Evolutionary conservation across 2,113 vertebrate genomes (phyloP), one percentile per base, ranked within the genome.

Genomic region (Poeciliopsis retropinna): DNA sequence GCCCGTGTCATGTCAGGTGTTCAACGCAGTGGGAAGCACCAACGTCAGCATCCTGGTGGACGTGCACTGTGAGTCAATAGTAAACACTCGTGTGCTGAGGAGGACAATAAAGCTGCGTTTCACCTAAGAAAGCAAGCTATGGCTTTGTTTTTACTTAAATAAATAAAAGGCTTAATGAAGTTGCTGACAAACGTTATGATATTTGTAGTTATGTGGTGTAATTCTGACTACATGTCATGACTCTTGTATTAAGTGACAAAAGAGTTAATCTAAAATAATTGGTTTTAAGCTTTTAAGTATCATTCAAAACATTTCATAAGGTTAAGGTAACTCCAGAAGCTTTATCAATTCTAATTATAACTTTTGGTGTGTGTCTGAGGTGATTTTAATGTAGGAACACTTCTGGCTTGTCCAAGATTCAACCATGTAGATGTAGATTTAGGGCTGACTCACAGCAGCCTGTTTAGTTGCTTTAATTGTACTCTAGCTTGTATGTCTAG

Each of bases 1-100:
- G 91, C 97, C 98, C 0, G 97, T 99, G 54, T 98, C 97, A 68
- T 99, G 98, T 64, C 96, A 97, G 82, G 98, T 99, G 64, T 96
- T 97, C 94, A 99, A 99, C 60, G 95, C 96, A 14, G 95, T 98
- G 82, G 98, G 98, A 37, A 98, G 92, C 94, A 99, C 98, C 84
- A 99, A 99, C 1, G 97, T 99, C 94, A 99, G 97, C 95, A 98
- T 97, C 1, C 90, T 99, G 74, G 98, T 99, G 77, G 97, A 99
- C 0, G 98, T 99, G 4, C 97, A 98, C 91, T 99, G 98, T 99
- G 86, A 93, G 96, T 95, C 89, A 13, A 54, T 34, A 22, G 3
- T n/a, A 10, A 57, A 57, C 51, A n/a, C 2, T 57, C 9, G 22
- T 57, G 19, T 57, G 51, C 51, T 57, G 51, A n/a, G 51, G 22